phyloP scores from a whole-genome alignment of 2,113 vertebrate genomes.

The Myrmecophaga tridactyla region DNA sequence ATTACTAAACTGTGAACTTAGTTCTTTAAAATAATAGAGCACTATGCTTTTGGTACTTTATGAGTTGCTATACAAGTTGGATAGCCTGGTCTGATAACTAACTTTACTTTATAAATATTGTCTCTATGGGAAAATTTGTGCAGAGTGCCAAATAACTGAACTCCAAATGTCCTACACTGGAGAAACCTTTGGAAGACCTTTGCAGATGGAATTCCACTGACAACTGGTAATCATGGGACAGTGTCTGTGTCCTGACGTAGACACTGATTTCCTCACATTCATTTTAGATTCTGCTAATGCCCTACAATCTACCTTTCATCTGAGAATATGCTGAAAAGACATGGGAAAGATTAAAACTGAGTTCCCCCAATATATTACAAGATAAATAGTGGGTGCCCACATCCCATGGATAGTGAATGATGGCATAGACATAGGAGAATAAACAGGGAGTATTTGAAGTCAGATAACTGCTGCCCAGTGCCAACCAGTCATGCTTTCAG shows the following conservation, averaged over 20 bases:
- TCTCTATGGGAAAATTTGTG: neutral
- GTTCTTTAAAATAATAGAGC: neutral
- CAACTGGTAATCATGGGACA: neutral
- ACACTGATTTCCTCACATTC: neutral
- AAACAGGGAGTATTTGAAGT: neutral
- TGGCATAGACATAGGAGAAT: fast-evolving
- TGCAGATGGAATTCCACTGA: neutral
- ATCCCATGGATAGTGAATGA: no score
- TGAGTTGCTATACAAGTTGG: neutral
- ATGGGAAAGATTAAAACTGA: neutral
- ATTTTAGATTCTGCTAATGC: neutral
- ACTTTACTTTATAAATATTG: neutral
- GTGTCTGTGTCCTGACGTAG: neutral
- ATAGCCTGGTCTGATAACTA: neutral
- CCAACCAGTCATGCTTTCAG: neutral
- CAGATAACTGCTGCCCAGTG: neutral
- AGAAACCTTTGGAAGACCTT: neutral
- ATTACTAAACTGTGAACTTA: neutral
- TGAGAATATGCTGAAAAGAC: neutral
- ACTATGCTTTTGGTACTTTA: neutral
- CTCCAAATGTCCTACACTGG: neutral
- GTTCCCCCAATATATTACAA: neutral
- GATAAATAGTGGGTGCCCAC: neutral
- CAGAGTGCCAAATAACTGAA: neutral
- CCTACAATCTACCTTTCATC: neutral